Percentiles rank a stretch among this genome's conserved stretches.
These are phyloP conservation scores for Drosophila neocordata DNA, from an alignment of 1,140 invertebrate species.

Conservation along the genomic window DNA sequence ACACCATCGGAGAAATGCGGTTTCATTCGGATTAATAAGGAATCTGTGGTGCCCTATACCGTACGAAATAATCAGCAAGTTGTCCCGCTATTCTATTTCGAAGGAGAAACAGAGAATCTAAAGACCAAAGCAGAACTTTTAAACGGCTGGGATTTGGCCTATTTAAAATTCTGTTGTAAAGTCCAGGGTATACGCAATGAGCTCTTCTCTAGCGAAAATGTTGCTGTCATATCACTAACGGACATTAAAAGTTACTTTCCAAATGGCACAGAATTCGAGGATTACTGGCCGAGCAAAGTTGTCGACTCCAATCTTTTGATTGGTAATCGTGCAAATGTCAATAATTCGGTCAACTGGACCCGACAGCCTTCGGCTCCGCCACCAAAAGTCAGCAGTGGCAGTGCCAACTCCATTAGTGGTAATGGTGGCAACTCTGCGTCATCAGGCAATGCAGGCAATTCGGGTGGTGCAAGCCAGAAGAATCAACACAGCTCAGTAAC, in stretches of 20 bases:
- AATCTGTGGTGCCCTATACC: conserved; percentile 96
- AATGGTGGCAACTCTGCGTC: conserved; percentile 30
- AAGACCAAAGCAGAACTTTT: conserved; percentile 92
- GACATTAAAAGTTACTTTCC: conserved; percentile 96
- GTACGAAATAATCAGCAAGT: conserved; percentile 92
- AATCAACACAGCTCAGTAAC: conserved; percentile 75
- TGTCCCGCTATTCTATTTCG: conserved; percentile 97
- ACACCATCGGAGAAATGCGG: conserved; percentile 92
- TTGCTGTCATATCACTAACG: conserved; percentile 93
- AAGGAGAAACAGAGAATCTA: conserved; percentile 94
- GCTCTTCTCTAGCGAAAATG: conserved; percentile 94
- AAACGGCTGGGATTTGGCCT: conserved; percentile 95
- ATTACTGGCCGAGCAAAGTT: conserved; percentile 95
- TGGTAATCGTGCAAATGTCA: conserved; percentile 84
- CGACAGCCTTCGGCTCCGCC: conserved; percentile 84
- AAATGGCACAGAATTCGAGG: conserved; percentile 93
- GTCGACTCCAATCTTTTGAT: conserved; percentile 89
- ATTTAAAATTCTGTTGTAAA: conserved; percentile 97
- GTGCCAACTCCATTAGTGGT: conserved; percentile 28
- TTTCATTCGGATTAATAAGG: conserved; percentile 96
- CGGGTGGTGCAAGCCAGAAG: conserved; percentile 59
- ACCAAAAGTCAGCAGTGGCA: conserved; percentile 57
- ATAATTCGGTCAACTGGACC: conserved; percentile 86
- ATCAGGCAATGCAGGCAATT: conserved; percentile 4
- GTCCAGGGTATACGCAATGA: conserved; percentile 96